Evolutionary conservation across 2,888 invertebrate genomes (phyloP), one percentile per base, ranked within the genome.

Genomic region (Thymelicus acteon): DNA sequence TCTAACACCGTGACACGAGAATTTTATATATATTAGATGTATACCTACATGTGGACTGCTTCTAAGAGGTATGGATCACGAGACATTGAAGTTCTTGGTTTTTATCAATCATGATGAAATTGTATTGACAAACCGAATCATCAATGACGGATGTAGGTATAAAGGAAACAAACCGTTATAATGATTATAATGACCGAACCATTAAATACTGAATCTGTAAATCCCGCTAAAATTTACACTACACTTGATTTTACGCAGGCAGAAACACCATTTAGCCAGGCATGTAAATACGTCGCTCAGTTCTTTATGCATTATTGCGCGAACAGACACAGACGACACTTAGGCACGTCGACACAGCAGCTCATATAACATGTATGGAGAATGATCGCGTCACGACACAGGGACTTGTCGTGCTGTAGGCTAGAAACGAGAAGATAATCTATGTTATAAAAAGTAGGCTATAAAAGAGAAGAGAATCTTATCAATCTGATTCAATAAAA

Each of bases 271-370:
- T 58, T 37, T n/a, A 58, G 58, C 58, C 0, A 39, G 58, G 57
- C 52, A 40, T 40, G 52, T 49, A 37, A 52, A 64, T 52, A 52
- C 49, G 52, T 52, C 37, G 15, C 64, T 31, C 15, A 15, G 6
- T 13, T 13, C 39, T 31, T 54, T 52, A 64, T 54, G 52, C 64
- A 39, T 49, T 49, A 63, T 39, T 4, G 63, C 49, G n/a, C 15
- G 37, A 49, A 15, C 62, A 54, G 64, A 52, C 64, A 19, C 39
- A 58, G 58, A 58, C 58, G 58, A 8, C 52, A 64, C 64, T 64
- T 64, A 49, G 52, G 52, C 64, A 64, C 64, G 64, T 54, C 52
- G 40, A 52, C 64, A 52, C 37, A 37, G 37, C 49, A n/a, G 19
- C 52, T 39, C 52, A 54, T 64, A 49, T 6, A 31, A 37, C n/a